phyloP scores from a whole-genome alignment of 2,797 vertebrate genomes.

The Falco rusticolus region DNA sequence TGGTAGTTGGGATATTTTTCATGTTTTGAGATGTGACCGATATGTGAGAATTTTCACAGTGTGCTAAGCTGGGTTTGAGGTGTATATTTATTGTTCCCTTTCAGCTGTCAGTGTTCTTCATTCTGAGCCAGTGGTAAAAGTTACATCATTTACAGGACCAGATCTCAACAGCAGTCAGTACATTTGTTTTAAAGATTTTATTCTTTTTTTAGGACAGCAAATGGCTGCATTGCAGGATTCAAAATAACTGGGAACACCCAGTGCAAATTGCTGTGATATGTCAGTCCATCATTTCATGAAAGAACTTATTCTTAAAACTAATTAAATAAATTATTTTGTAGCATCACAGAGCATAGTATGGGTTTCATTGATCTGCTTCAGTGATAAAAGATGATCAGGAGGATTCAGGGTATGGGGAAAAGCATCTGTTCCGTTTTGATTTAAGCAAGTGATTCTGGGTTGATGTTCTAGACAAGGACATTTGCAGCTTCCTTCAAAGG shows the following conservation, averaged over 20 bases:
- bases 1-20: background rate
- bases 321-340: background rate
- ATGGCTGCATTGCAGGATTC: background rate
- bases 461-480: background rate
- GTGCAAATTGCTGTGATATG: background rate
- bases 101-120: background rate
- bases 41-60: background rate
- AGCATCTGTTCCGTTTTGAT: background rate
- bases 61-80: background rate
- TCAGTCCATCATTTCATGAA: background rate
- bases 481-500: constrained; percentile 27
- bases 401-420: background rate
- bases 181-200: background rate
- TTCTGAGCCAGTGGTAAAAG: background rate
- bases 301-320: background rate
- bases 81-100: background rate
- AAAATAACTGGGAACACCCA: background rate
- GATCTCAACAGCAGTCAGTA: background rate
- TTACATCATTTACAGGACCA: background rate
- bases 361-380: background rate
- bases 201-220: background rate
- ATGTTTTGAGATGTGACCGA: background rate
- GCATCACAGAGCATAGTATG: background rate
- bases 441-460: constrained; percentile 34
- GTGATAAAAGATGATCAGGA: background rate